These are phyloP conservation scores for Amblyornis subalaris DNA, from an alignment of 2,113 vertebrate species.

Conservation along the genomic window DNA sequence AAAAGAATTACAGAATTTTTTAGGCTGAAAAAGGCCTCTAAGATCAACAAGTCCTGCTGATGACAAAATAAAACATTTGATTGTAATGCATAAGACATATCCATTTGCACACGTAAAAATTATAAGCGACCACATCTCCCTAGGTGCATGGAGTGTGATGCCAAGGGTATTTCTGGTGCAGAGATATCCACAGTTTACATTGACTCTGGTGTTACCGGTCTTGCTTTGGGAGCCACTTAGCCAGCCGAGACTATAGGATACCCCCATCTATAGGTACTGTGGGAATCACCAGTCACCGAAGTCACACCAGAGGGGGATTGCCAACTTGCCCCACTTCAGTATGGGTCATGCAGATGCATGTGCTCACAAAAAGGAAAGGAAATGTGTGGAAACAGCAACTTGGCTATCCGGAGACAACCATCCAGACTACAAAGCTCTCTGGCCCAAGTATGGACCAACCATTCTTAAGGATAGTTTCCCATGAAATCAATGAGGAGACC, in stretches of 20 bases:
- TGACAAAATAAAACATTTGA: neutral
- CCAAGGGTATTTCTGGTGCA: neutral
- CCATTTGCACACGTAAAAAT: neutral
- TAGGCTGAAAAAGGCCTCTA: neutral
- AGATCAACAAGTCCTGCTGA: neutral
- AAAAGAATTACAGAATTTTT: neutral
- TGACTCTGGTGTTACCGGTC: neutral
- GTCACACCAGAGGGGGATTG: neutral
- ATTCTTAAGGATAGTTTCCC: neutral
- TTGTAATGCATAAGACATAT: neutral
- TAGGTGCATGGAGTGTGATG: fast-evolving
- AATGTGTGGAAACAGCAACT: neutral
- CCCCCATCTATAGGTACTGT: neutral
- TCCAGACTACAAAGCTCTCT: neutral
- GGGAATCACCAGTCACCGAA: neutral
- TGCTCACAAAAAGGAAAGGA: neutral
- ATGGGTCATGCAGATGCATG: fast-evolving
- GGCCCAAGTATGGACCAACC: too few relatives aligned
- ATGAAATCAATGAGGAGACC: neutral
- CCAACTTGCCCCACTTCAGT: neutral
- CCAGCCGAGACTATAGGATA: neutral
- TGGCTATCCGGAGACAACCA: fast-evolving
- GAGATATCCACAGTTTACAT: neutral
- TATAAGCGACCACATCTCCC: neutral
- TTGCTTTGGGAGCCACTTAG: neutral